phyloP scores from a whole-genome alignment of 2,113 vertebrate species.

The Seriola rivoliana region DNA sequence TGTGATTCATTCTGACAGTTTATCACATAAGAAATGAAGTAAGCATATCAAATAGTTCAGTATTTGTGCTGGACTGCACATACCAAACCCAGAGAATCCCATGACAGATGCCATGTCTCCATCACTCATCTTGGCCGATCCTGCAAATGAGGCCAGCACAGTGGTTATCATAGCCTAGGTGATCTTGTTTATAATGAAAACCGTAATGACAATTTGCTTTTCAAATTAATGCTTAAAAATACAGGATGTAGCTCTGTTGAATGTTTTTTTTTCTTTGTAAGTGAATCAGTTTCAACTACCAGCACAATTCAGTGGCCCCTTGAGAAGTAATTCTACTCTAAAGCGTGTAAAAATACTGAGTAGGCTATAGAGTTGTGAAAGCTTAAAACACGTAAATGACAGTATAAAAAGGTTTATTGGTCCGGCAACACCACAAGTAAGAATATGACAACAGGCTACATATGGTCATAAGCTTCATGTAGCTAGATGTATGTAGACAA shows the following conservation, averaged over 20 bases:
- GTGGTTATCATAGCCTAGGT: neutral
- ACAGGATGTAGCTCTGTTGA: neutral
- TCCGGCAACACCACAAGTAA: neutral
- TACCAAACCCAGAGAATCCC: constrained; percentile 88
- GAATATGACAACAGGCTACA: neutral
- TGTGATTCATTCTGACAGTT: neutral
- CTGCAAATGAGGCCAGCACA: constrained; percentile 5
- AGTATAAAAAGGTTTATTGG: neutral
- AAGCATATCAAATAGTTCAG: neutral
- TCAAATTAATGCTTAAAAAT: neutral
- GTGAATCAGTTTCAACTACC: neutral
- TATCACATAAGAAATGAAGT: neutral
- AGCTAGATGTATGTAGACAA: neutral
- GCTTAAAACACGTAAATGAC: neutral
- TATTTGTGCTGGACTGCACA: constrained; percentile 7
- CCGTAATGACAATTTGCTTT: neutral
- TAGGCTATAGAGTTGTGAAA: neutral
- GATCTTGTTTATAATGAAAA: neutral
- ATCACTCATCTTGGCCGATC: constrained; percentile 55
- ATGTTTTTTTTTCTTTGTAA: constrained; percentile 1
- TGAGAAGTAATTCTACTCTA: too few species aligned
- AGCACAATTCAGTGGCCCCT: neutral
- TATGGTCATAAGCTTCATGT: neutral
- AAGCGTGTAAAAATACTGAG: neutral
- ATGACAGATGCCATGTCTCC: constrained; percentile 83